Evolutionary conservation across 1,140 invertebrate species (phyloP), one percentile per base, ranked within the genome.

Genomic region (Heliconius himera): DNA sequence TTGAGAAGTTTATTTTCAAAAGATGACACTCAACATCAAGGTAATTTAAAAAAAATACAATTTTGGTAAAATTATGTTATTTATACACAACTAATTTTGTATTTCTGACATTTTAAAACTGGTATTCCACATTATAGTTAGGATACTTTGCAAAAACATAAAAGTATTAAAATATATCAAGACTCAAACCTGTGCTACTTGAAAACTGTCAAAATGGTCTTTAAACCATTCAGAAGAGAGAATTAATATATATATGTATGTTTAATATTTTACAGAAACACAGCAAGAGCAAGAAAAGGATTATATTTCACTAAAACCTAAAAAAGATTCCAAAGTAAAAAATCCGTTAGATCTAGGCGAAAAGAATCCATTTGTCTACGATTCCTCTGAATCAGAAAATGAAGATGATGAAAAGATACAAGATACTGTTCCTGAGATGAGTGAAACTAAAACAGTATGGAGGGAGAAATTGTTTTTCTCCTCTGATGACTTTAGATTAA

Each of bases 281-380:
- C 41, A 11, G 9, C 20, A n/a, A 16, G 46, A 77, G 8, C 66
- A 77, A 77, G 70, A 77, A n/a, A 8, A 41, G 29, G 70, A 87
- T 46, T 91, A 90, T 81, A 86, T 87, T 77, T 78, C 90, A 38
- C 22, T 90, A 51, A 78, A 85, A 84, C 81, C 70, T 75, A 76
- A 86, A 71, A 92, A 89, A 71, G 86, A 92, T 33, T 80, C 84
- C 26, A 93, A 93, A 90, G 82, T 92, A 13, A 92, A 89, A 84
- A 91, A 95, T 81, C 91, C 92, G 18, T 74, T 94, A 9, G 88
- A 94, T 75, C 89, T 83, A n/a, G 85, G 87, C 77, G 88, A 89
- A 84, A 94, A 92, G 84, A 96, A 96, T 89, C 95, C 95, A 16
- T 96, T 96, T 89, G 94, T 95, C n/a, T 96, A 96, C 88, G 96